These are phyloP conservation scores for Ataeniobius toweri DNA, from an alignment of 2,797 vertebrate species.

Conservation along the genomic window DNA sequence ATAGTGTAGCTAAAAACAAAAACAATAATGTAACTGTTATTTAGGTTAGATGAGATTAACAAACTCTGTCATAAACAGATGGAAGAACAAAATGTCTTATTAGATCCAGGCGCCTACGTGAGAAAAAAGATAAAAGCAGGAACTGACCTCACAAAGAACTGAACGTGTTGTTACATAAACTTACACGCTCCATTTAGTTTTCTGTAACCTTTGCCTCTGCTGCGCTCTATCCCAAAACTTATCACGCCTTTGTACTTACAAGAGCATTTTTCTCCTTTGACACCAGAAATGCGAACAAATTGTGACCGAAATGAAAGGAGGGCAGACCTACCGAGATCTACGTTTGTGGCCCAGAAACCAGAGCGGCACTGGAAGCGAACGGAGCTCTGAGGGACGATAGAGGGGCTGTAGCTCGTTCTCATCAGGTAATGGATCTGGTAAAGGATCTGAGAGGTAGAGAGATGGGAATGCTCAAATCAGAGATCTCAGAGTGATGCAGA, in stretches of 20 bases:
- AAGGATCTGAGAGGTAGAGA: conserved; percentile 72
- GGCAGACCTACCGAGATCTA: conserved; percentile 81
- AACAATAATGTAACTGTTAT: background rate
- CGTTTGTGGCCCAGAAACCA: conserved; percentile 83
- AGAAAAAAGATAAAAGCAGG: background rate
- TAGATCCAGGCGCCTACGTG: conserved; percentile 1
- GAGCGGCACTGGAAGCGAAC: conserved; percentile 85
- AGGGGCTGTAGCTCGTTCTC: conserved; percentile 81
- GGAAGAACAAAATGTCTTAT: conserved; percentile 1
- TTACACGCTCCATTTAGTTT: background rate
- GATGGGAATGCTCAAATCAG: rapidly evolving
- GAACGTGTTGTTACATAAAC: background rate
- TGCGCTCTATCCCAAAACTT: background rate
- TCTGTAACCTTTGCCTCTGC: background rate
- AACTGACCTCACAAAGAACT: background rate
- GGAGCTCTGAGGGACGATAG: conserved; percentile 80
- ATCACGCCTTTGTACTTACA: too few relatives aligned
- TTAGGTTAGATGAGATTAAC: conserved; percentile 31
- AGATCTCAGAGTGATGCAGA: background rate
- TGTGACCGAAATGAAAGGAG: too few relatives aligned
- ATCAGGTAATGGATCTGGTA: conserved; percentile 85
- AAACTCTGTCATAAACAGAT: background rate
- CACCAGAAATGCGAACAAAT: too few relatives aligned
- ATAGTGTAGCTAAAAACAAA: background rate
- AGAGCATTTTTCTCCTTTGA: too few relatives aligned